Evolutionary conservation across 1,140 invertebrate species (phyloP), one percentile per base, ranked within the genome.

Genomic region (Thaumatotibia leucotreta): DNA sequence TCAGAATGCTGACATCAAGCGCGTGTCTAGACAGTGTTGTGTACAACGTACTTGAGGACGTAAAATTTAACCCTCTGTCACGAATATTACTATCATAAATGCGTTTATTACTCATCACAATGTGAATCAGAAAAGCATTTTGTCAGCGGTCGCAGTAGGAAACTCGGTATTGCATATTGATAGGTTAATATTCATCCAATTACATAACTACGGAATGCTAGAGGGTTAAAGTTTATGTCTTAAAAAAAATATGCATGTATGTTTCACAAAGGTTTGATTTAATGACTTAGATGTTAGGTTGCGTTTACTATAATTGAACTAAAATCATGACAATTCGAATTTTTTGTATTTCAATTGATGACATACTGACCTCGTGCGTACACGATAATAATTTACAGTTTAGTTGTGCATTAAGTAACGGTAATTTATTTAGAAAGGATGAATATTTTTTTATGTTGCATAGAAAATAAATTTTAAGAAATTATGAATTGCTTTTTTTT

Each of bases 381-480:
- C 77, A 80, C 76, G 86, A 83, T 74, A 75, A 83, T 83, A 78
- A 80, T 83, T 86, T 82, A 83, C 75, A 73, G 75, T 84, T 88
- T 84, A 84, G 79, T 90, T 90, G 32, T 70, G 83, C 82, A 86
- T 87, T 91, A 89, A 88, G 86, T 89, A 86, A 88, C 84, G 82
- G 84, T 91, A 91, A 91, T 91, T 91, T 89, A 89, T 91, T 89
- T 79, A 76, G 74, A 89, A 90, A 86, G 86, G 88, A 89, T 88
- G 82, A 78, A 91, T 91, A 91, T 91, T 91, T 91, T 91, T 91
- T 91, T 91, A 91, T 91, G 88, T 91, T 91, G 88, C 88, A 89
- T 91, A 91, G 88, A 91, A 91, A 91, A 91, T 91, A 91, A 89
- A 91, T 84, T 88, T 87, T 91, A 91, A 91, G 84, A 89, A 89